A percentile compares a stretch with the other conserved stretches of the same genome.
Evolutionary conservation across 2,888 invertebrate species (phyloP).

Genomic region (Epiblema foenella): DNA sequence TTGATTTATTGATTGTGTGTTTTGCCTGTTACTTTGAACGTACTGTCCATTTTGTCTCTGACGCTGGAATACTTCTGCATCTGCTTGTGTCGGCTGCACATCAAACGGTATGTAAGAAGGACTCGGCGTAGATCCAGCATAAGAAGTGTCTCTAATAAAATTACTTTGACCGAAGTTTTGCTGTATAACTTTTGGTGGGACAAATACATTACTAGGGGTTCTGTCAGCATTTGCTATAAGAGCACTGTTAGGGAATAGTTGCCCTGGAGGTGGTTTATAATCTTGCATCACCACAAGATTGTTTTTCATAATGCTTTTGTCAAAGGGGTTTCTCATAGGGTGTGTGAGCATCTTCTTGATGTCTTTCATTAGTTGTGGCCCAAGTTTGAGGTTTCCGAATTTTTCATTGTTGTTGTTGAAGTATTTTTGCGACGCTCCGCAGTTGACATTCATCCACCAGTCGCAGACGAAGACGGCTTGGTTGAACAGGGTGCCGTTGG

Average conservation of each 20-base stretch:
- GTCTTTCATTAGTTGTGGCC: slow-evolving; percentile 84
- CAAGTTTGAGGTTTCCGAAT: slow-evolving; percentile 76
- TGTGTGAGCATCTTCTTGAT: slow-evolving; percentile 85
- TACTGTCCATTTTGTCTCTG: slow-evolving; percentile 63
- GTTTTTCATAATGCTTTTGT: slow-evolving; percentile 65
- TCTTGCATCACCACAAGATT: slow-evolving; percentile 76
- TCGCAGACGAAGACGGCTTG: slow-evolving; percentile 88
- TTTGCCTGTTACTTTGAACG: slow-evolving; percentile 56
- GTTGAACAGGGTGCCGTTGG: slow-evolving; percentile 88
- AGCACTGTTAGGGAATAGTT: slow-evolving; percentile 71
- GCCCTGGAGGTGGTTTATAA: slow-evolving; percentile 74
- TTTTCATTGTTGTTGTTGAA: slow-evolving; percentile 75
- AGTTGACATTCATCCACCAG: slow-evolving; percentile 89
- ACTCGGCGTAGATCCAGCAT: slow-evolving; percentile 70
- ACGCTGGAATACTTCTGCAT: slow-evolving; percentile 63
- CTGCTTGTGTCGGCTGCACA: slow-evolving; percentile 54
- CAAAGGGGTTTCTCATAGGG: slow-evolving; percentile 76
- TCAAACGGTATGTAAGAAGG: slow-evolving; percentile 67
- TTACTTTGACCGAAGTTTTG: slow-evolving; percentile 58
- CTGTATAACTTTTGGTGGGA: slow-evolving; percentile 67
- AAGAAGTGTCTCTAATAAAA: slow-evolving; percentile 59
- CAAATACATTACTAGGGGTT: slow-evolving; percentile 63
- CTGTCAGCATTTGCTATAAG: slow-evolving; percentile 64
- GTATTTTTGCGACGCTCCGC: slow-evolving; percentile 73
- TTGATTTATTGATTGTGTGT: slow-evolving; percentile 50